These are phyloP conservation scores for Platanista minor DNA, from an alignment of 2,113 vertebrate genomes.

Conservation along the genomic window DNA sequence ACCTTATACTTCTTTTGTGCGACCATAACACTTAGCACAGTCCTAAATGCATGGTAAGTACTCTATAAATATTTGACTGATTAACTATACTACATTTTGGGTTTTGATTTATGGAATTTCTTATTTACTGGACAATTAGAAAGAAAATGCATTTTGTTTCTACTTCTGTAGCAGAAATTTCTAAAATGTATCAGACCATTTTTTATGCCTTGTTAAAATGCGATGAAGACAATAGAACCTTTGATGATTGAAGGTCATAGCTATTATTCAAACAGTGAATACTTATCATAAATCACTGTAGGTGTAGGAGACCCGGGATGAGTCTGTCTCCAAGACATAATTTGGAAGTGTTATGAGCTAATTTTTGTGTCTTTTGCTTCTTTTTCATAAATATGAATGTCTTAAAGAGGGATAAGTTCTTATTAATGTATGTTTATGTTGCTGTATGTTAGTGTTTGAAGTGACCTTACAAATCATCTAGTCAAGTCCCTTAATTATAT, in stretches of 20 bases:
- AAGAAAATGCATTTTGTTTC: slow-evolving; percentile 33
- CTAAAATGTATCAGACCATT: slow-evolving; percentile 23
- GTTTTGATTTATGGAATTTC: slow-evolving; percentile 27
- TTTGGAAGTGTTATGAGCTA: slow-evolving; percentile 23
- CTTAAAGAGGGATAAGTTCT: background rate
- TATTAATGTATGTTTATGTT: slow-evolving; percentile 31
- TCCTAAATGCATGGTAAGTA: slow-evolving; percentile 2
- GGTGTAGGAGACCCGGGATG: background rate
- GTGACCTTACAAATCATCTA: background rate
- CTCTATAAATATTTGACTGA: background rate
- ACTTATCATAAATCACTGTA: slow-evolving; percentile 24
- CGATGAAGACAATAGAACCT: slow-evolving; percentile 22
- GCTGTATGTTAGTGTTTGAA: background rate
- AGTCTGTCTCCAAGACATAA: slow-evolving; percentile 22
- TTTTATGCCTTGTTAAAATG: slow-evolving; percentile 44
- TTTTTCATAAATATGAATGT: slow-evolving; percentile 31
- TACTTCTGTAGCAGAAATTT: slow-evolving; percentile 31
- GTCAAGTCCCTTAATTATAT: background rate
- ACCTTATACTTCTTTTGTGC: background rate
- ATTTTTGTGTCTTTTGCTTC: slow-evolving; percentile 27
- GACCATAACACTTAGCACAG: background rate
- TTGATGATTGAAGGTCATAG: slow-evolving; percentile 33
- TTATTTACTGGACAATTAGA: slow-evolving; percentile 26
- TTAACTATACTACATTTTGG: slow-evolving; percentile 23
- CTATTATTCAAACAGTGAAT: slow-evolving; percentile 48